Evolutionary conservation across 2,797 vertebrate species (phyloP), one percentile per base, ranked within the genome.

Genomic region (Naso thynnoides): DNA sequence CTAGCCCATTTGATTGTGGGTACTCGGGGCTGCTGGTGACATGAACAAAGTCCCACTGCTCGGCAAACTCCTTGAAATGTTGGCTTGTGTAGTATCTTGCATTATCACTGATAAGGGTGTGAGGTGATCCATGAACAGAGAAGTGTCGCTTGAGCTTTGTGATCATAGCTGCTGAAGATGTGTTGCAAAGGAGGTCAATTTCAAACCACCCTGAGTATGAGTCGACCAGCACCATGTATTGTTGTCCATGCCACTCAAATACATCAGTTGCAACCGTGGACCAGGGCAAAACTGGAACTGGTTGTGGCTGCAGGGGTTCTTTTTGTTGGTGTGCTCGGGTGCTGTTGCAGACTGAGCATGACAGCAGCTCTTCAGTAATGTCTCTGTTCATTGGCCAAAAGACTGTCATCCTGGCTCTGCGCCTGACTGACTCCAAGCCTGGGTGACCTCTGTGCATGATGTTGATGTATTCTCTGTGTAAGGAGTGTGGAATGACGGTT

Each of bases 201-300:
- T 82, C 45, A 29, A 42, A 77, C 76, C 79, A 85, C 8, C 79
- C 69, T 6, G 65, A 85, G 7, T 59, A 82, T 2, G 73, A 70
- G 16, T 78, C 73, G 0, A 77, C 70, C 2, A 81, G 70, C 10
- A 83, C 45, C 9, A 18, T 26, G 27, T 72, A 70, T 0, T 70
- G 64, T n/a, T 86, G 15, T 0, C 56, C 14, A 10, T 61, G 44
- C 70, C 80, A 80, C 4, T 86, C 26, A 1, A 85, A 65, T 2
- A 79, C 50, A 27, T 80, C 71, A 0, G 71, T 47, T 0, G 70
- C 74, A 0, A 73, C 57, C 24, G 61, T 66, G 3, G 71, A 79
- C 60, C 72, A 72, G 3, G 72, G 57, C 1, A 83, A 27, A 2
- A 42, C 42, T 39, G 76, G 63, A n/a, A 79, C 54, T 18, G 44